A percentile compares a stretch with the other conserved stretches of the same genome.
Conservation (phyloP, 35 echinoderm and acorn worm species). For the Eucidaris tribuloides region DNA sequence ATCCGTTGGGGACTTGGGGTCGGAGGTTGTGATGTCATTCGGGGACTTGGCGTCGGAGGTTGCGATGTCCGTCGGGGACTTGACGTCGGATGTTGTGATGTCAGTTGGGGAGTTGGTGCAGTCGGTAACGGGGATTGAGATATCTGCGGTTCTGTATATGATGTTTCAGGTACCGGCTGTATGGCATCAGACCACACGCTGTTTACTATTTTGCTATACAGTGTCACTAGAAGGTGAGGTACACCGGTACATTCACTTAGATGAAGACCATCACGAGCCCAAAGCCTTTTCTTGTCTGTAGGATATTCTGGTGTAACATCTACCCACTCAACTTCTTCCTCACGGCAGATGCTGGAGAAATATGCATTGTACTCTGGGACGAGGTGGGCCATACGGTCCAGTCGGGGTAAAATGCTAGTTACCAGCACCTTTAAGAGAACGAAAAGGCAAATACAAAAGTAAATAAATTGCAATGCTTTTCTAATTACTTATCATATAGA, state of each 20-base stretch:
- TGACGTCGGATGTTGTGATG: too few species aligned
- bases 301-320: neutral
- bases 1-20: too few species aligned
- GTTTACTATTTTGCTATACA: neutral
- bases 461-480: too few species aligned
- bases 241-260: neutral
- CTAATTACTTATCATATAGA: too few species aligned
- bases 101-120: too few species aligned
- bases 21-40: too few species aligned
- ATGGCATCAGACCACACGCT: neutral
- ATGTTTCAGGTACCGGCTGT: too few species aligned
- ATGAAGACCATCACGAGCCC: conserved; percentile 5
- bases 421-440: neutral
- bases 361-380: neutral
- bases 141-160: too few species aligned
- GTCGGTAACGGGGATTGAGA: too few species aligned
- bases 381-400: neutral
- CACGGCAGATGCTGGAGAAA: neutral
- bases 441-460: too few species aligned
- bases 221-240: neutral
- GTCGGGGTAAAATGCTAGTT: neutral
- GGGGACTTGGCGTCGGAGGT: too few species aligned
- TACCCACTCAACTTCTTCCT: neutral
- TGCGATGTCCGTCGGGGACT: too few species aligned
- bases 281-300: neutral